These are phyloP conservation scores for Pantherophis guttatus DNA, from an alignment of 2,113 vertebrate genomes.

Conservation along the genomic window DNA sequence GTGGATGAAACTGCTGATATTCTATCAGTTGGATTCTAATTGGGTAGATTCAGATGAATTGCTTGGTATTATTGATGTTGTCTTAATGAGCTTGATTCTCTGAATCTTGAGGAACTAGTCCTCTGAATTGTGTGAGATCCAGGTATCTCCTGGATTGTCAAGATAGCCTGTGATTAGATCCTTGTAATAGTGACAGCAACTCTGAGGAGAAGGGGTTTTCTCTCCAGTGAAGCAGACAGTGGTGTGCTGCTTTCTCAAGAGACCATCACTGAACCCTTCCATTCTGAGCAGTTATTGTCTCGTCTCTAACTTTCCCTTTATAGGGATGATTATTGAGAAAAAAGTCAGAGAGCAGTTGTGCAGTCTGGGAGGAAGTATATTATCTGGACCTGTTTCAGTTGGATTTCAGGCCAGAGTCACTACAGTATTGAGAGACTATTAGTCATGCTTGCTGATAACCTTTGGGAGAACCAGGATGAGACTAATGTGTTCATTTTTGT, in stretches of 20 bases:
- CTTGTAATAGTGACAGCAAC: not conserved
- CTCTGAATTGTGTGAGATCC: not conserved
- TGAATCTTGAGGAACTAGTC: not conserved
- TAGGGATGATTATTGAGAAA: not conserved
- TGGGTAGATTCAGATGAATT: too few relatives aligned
- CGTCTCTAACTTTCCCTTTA: not conserved
- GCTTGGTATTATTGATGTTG: too few relatives aligned
- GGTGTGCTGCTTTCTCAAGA: too few relatives aligned
- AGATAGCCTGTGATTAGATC: not conserved
- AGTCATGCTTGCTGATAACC: not conserved
- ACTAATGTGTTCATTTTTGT: not conserved
- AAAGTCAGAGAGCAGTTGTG: not conserved
- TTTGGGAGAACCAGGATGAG: not conserved
- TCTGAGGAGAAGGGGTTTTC: not conserved
- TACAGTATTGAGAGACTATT: not conserved
- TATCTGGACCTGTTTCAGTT: not conserved
- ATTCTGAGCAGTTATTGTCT: not conserved
- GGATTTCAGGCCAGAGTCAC: not conserved
- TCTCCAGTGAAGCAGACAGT: too few relatives aligned
- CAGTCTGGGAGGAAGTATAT: not conserved
- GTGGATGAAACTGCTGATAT: too few relatives aligned
- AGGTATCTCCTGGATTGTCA: not conserved
- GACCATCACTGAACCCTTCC: not conserved
- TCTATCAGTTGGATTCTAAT: too few relatives aligned
- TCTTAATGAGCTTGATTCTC: too few relatives aligned